phyloP scores from a whole-genome alignment of 2,113 vertebrate genomes.

The Telmatochromis sp. region DNA sequence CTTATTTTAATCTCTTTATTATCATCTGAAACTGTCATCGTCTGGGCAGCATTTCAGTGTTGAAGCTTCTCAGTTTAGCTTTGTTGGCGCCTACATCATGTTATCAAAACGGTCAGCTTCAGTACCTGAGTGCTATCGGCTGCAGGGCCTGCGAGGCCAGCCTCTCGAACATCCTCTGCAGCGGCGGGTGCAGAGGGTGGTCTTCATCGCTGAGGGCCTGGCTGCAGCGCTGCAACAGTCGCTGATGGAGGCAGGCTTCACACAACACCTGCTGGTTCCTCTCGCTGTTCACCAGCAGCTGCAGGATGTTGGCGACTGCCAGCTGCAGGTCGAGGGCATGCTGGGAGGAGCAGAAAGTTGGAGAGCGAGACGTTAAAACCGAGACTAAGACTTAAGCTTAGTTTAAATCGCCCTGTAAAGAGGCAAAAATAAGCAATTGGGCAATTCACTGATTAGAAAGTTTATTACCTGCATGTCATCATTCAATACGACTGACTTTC shows the following conservation, averaged over 20 bases:
- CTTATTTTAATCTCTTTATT: background rate
- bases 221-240: constrained; percentile 87
- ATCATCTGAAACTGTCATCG: background rate
- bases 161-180: constrained; percentile 96
- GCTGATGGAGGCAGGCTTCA: constrained; percentile 86
- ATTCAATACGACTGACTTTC: background rate
- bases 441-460: background rate
- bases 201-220: constrained; percentile 91
- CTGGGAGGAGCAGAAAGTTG: constrained; percentile 56
- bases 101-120: accelerated
- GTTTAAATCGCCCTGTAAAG: background rate
- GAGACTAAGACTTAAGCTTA: background rate
- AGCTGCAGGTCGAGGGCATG: constrained; percentile 92
- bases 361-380: accelerated
- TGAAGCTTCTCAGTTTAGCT: background rate
- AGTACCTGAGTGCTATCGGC: constrained; percentile 89
- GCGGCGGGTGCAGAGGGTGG: constrained; percentile 85
- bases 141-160: constrained; percentile 93
- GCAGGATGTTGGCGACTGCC: constrained; percentile 89
- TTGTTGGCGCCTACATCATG: accelerated
- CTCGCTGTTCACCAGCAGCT: constrained; percentile 89
- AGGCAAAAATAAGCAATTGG: accelerated
- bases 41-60: accelerated
- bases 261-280: constrained; percentile 96
- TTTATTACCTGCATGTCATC: background rate